Evolutionary conservation across 2,797 vertebrate genomes (phyloP).

Genomic region (Rhynchotus rufescens): DNA sequence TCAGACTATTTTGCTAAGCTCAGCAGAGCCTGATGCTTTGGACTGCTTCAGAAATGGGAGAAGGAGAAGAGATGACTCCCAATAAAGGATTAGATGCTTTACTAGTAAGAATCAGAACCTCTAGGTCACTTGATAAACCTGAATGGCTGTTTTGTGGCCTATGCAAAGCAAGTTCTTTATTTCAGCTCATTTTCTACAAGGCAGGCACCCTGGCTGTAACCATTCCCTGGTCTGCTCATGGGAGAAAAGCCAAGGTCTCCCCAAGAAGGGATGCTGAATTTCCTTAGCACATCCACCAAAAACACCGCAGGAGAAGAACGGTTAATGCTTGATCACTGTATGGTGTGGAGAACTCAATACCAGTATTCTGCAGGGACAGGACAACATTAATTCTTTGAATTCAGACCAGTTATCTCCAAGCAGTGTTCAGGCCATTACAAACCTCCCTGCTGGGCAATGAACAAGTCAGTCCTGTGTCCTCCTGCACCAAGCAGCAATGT

Average conservation of each 20-base stretch:
- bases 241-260: not conserved
- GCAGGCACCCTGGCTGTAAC: not conserved
- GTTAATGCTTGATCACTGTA: not conserved
- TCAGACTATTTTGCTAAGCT: not conserved
- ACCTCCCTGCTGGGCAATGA: not conserved
- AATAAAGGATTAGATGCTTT: not conserved
- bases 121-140: not conserved
- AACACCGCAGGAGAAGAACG: not conserved
- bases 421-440: slow-evolving; percentile 31
- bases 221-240: fast-evolving
- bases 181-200: not conserved
- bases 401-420: slow-evolving; percentile 24
- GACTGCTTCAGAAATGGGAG: not conserved
- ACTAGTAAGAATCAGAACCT: not conserved
- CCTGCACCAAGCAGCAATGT: not conserved
- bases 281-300: not conserved
- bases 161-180: not conserved
- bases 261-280: not conserved
- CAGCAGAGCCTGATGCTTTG: not conserved
- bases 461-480: not conserved
- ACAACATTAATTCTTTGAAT: slow-evolving; percentile 25
- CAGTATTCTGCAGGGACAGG: not conserved
- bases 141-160: not conserved
- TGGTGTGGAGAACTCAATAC: not conserved
- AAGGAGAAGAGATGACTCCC: not conserved